Percentiles rank a stretch among this genome's conserved stretches.
phyloP scores from a whole-genome alignment of 2,113 vertebrate genomes.

The Osmerus eperlanus region DNA sequence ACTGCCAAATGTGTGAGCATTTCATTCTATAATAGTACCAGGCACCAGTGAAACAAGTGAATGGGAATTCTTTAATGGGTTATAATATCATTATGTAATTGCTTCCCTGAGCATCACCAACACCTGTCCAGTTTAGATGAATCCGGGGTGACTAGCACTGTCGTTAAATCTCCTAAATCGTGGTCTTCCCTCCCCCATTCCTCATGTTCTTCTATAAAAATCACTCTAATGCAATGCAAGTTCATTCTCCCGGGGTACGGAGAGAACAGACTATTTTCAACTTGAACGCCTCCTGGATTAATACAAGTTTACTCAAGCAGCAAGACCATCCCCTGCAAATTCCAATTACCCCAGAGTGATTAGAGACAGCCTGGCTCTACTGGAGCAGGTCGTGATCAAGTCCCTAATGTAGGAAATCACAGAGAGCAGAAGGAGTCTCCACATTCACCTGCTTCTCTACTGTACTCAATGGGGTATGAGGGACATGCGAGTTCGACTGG shows the following conservation, averaged over 20 bases:
- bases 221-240: background rate
- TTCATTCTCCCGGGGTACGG: background rate
- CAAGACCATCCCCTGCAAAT: background rate
- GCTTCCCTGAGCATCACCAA: too few relatives aligned
- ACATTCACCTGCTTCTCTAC: background rate
- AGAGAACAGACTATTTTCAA: slow-evolving; percentile 2
- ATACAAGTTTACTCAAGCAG: slow-evolving; percentile 9
- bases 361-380: background rate
- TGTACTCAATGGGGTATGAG: background rate
- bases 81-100: too few relatives aligned
- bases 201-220: background rate
- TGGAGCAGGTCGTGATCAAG: slow-evolving; percentile 8
- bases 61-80: too few relatives aligned
- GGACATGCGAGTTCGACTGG: too few relatives aligned
- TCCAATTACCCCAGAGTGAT: slow-evolving; percentile 13
- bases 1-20: too few relatives aligned
- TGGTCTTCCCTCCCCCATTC: background rate
- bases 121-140: too few relatives aligned
- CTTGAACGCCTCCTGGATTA: slow-evolving; percentile 8
- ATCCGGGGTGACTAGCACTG: too few relatives aligned
- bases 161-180: too few relatives aligned
- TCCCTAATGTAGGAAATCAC: slow-evolving; percentile 7
- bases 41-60: too few relatives aligned
- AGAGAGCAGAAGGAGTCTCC: slow-evolving; percentile 2
- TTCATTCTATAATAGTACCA: too few relatives aligned